Evolutionary conservation across 2,888 invertebrate species (phyloP).

Genomic region (Fabriciana adippe): DNA sequence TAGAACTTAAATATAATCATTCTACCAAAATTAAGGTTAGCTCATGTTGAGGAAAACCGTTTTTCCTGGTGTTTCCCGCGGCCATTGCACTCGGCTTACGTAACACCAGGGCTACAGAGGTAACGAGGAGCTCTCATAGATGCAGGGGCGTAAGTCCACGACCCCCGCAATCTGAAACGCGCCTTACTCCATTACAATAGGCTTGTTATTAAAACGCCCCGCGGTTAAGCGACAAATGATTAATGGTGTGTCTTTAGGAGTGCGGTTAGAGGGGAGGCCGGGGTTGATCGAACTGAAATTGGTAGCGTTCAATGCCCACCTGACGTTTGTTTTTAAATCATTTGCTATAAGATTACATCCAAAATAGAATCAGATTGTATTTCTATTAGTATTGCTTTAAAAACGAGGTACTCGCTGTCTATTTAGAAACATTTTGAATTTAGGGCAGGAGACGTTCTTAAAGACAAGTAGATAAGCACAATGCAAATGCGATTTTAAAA

Average conservation of each 20-base stretch:
- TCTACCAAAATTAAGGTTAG: constrained; percentile 53
- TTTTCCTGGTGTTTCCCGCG: constrained; percentile 67
- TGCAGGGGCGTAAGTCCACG: constrained; percentile 49
- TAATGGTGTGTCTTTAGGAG: constrained; percentile 68
- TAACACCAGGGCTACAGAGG: constrained; percentile 77
- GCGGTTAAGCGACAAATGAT: constrained; percentile 64
- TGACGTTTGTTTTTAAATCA: constrained; percentile 59
- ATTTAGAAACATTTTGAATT: constrained; percentile 53
- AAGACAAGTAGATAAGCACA: constrained; percentile 37
- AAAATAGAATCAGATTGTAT: background rate
- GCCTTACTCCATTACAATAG: constrained; percentile 56
- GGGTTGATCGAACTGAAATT: constrained; percentile 78
- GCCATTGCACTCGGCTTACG: constrained; percentile 79
- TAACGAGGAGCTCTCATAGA: constrained; percentile 55
- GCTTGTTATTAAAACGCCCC: constrained; percentile 52
- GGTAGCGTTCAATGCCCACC: constrained; percentile 68
- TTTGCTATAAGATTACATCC: constrained; percentile 19
- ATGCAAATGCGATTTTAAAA: constrained; percentile 47
- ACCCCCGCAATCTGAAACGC: constrained; percentile 49
- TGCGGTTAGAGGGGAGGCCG: constrained; percentile 50
- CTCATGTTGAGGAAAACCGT: constrained; percentile 56
- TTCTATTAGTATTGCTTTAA: constrained; percentile 27
- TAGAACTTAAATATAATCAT: constrained; percentile 1
- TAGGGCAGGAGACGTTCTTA: constrained; percentile 51
- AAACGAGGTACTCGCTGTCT: constrained; percentile 37